These are phyloP conservation scores for Plecotus auritus DNA, from an alignment of 2,113 vertebrate genomes.

Conservation along the genomic window DNA sequence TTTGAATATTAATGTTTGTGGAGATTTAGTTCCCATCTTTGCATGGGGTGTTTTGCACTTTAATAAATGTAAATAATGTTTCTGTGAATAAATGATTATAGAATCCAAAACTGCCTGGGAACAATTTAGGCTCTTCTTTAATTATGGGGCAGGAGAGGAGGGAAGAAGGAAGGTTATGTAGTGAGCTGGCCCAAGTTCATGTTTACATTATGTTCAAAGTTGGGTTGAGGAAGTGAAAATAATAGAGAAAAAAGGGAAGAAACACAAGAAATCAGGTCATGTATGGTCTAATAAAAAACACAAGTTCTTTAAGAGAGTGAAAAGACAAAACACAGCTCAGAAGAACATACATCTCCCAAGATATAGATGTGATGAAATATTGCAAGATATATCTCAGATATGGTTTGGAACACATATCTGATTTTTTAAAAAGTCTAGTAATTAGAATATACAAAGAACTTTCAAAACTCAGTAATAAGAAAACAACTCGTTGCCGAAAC, in stretches of 20 bases:
- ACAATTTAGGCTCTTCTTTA: neutral
- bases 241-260: neutral
- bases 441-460: neutral
- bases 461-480: neutral
- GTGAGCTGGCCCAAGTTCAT: neutral
- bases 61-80: neutral
- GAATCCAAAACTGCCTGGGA: neutral
- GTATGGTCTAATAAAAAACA: neutral
- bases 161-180: neutral
- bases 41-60: neutral
- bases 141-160: neutral
- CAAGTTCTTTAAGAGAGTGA: neutral
- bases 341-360: neutral
- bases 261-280: neutral
- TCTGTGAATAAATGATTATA: neutral
- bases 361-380: neutral
- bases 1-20: slow-evolving; percentile 2
- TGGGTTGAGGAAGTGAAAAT: slow-evolving; percentile 37
- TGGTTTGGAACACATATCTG: neutral
- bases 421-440: neutral
- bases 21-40: neutral
- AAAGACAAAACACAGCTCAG: neutral
- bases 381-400: neutral
- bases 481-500: too few relatives aligned
- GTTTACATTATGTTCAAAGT: slow-evolving; percentile 14